Percentiles rank a stretch among this genome's conserved stretches.
phyloP scores from a whole-genome alignment of 2,797 vertebrate species.

The Myoxocephalus aenaeus region DNA sequence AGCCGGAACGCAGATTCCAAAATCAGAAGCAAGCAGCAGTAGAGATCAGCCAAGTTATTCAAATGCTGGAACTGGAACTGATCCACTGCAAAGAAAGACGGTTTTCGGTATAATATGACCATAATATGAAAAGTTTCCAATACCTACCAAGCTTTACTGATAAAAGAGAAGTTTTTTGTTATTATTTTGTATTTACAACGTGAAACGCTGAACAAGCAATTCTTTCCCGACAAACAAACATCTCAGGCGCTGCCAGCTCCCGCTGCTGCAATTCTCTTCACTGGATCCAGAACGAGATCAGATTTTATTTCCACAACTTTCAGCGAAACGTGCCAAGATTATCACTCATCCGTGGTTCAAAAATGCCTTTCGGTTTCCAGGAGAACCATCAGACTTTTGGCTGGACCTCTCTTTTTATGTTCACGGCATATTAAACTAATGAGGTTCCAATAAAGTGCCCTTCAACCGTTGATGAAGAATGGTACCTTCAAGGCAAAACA shows the following conservation, averaged over 20 bases:
- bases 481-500: neutral
- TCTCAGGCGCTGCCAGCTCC: conserved; percentile 25
- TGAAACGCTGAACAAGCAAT: conserved; percentile 41
- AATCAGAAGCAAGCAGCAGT: neutral
- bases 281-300: conserved; percentile 20
- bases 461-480: neutral
- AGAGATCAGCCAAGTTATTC: conserved; percentile 7
- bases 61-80: conserved; percentile 20
- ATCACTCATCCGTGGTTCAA: conserved; percentile 1
- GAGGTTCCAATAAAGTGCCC: conserved; percentile 6
- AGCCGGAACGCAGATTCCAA: neutral
- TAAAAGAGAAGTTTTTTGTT: conserved; percentile 5
- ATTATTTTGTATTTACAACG: conserved; percentile 17
- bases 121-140: conserved; percentile 3
- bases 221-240: conserved; percentile 35
- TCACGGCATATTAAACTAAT: conserved; percentile 6
- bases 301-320: conserved; percentile 32
- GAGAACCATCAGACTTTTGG: conserved; percentile 10
- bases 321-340: conserved; percentile 30
- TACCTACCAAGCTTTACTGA: neutral
- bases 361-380: conserved; percentile 18
- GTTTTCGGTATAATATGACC: conserved; percentile 11
- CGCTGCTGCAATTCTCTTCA: conserved; percentile 33
- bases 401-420: neutral
- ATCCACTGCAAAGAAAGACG: conserved; percentile 20